Evolutionary conservation across 2,888 invertebrate genomes (phyloP).

Genomic region (Tipula unca): DNA sequence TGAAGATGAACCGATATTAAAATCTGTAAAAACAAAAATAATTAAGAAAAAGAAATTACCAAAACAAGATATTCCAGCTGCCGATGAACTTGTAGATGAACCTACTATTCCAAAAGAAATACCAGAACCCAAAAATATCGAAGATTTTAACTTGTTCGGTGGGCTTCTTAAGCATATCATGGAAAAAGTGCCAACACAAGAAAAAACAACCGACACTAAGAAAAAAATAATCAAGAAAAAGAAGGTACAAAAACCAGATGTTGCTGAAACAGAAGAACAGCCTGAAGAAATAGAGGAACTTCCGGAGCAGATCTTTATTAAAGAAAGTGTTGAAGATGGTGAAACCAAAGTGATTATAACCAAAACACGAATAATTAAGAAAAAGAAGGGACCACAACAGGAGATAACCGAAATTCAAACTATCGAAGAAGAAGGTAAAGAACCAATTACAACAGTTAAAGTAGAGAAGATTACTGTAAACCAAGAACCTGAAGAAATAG

Average conservation of each 20-base stretch:
- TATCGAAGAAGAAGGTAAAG: conserved; percentile 41
- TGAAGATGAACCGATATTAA: conserved; percentile 25
- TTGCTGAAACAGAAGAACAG: conserved; percentile 33
- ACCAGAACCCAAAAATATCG: conserved; percentile 32
- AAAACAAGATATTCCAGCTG: conserved; percentile 22
- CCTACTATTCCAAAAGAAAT: conserved; percentile 30
- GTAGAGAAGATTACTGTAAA: conserved; percentile 29
- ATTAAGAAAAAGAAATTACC: conserved; percentile 28
- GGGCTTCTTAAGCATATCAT: conserved; percentile 30
- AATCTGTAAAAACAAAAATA: conserved; percentile 30
- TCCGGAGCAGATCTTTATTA: conserved; percentile 29
- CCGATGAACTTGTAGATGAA: conserved; percentile 32
- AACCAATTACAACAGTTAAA: conserved; percentile 38
- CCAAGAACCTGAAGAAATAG: conserved; percentile 25
- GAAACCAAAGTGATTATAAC: conserved; percentile 37
- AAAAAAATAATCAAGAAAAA: conserved; percentile 37
- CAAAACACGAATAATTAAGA: conserved; percentile 44
- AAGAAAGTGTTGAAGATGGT: conserved; percentile 40
- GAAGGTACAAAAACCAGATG: conserved; percentile 32
- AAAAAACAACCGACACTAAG: conserved; percentile 32
- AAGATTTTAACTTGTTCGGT: conserved; percentile 29
- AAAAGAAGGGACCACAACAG: conserved; percentile 38
- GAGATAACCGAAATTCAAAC: conserved; percentile 40
- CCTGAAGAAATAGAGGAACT: conserved; percentile 29
- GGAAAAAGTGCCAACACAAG: conserved; percentile 27